A percentile compares a stretch with the other conserved stretches of the same genome.
These are phyloP conservation scores for Pantherophis alleghaniensis DNA, from an alignment of 2,797 vertebrate species.

Conservation along the genomic window DNA sequence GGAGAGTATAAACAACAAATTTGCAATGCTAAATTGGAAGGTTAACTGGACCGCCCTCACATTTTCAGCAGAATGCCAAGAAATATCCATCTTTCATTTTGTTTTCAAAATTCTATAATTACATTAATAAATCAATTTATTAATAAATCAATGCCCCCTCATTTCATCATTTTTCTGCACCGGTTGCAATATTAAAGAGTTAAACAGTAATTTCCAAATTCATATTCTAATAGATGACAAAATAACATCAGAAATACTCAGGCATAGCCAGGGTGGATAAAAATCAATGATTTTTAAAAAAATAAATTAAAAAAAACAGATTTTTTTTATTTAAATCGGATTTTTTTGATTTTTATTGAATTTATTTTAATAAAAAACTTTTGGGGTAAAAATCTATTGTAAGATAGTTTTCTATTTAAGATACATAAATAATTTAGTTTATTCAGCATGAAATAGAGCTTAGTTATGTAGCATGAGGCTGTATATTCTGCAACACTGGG, in stretches of 20 bases:
- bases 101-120: background rate
- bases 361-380: no score
- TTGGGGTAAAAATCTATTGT: no score
- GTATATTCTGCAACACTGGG: no score
- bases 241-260: background rate
- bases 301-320: no score
- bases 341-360: no score
- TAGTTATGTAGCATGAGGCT: no score
- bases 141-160: background rate
- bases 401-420: no score
- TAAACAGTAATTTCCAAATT: background rate
- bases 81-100: background rate
- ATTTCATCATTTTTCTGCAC: background rate
- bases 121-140: background rate
- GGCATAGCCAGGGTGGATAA: background rate
- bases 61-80: background rate
- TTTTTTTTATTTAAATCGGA: no score
- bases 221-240: background rate
- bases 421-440: no score
- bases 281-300: no score
- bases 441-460: no score
- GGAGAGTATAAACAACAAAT: background rate
- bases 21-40: background rate
- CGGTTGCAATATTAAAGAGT: background rate
- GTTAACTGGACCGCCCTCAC: background rate